phyloP scores from a whole-genome alignment of 1,140 invertebrate genomes.

The Sminthurinus signatus region DNA sequence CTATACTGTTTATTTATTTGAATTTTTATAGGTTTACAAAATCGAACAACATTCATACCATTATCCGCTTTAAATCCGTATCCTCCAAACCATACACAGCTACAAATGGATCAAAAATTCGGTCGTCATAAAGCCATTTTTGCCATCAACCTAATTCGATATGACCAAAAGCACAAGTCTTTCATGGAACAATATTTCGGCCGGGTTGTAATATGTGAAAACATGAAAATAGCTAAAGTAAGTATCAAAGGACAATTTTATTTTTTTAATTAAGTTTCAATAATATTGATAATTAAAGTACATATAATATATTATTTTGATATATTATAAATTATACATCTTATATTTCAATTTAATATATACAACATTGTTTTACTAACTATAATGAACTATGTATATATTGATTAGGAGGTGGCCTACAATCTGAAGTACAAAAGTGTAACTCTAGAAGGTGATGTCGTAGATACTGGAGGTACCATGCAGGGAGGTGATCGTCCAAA shows the following conservation, averaged over 20 bases:
- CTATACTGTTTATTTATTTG: no score
- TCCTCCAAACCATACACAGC: conserved; percentile 55
- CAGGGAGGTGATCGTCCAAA: conserved; percentile 50
- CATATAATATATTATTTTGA: not conserved
- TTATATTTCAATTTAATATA: not conserved
- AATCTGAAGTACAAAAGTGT: conserved; percentile 68
- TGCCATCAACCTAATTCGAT: conserved; percentile 76
- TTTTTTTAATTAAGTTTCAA: not conserved
- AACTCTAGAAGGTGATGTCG: conserved; percentile 85
- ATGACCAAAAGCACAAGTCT: conserved; percentile 57
- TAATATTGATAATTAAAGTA: not conserved
- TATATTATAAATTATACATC: not conserved
- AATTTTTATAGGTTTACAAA: conserved; percentile 52
- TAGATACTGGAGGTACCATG: conserved; percentile 80
- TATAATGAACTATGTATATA: not conserved
- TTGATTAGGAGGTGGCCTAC: conserved; percentile 58
- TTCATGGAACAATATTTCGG: conserved; percentile 91
- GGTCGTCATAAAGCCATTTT: conserved; percentile 73
- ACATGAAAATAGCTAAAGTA: conserved; percentile 67
- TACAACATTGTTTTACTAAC: not conserved
- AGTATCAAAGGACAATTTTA: not conserved
- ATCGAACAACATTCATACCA: conserved; percentile 61
- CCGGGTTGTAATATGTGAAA: conserved; percentile 70
- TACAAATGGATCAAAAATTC: conserved; percentile 47
- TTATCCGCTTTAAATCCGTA: conserved; percentile 56